Conservation (phyloP, 2,888 invertebrate genomes). For the Hypolimnas misippus region DNA sequence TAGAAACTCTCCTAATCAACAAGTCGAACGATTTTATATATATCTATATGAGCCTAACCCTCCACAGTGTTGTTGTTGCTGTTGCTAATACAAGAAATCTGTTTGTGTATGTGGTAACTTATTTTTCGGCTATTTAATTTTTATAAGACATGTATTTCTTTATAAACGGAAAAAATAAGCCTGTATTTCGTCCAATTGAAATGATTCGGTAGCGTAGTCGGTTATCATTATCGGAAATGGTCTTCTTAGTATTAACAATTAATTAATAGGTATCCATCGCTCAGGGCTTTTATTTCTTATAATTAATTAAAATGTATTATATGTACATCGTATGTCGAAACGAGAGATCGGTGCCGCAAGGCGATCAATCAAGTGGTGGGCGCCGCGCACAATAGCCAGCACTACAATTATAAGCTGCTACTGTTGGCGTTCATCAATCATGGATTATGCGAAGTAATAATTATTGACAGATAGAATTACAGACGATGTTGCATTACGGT, state of each 20-base stretch:
- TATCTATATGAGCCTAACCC: slow-evolving; percentile 10
- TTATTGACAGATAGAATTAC: slow-evolving; percentile 72
- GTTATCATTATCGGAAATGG: slow-evolving; percentile 43
- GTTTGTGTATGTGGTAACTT: too few relatives aligned
- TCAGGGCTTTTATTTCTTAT: slow-evolving; percentile 57
- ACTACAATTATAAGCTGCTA: slow-evolving; percentile 73
- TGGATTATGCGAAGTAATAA: slow-evolving; percentile 71
- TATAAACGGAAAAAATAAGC: too few relatives aligned
- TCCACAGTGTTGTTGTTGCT: too few relatives aligned
- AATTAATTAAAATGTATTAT: slow-evolving; percentile 63
- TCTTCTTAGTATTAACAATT: slow-evolving; percentile 48
- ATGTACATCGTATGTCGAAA: slow-evolving; percentile 42
- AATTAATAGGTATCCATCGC: slow-evolving; percentile 54
- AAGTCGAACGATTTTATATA: background rate
- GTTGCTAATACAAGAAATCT: too few relatives aligned
- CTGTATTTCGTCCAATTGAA: background rate
- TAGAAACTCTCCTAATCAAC: slow-evolving; percentile 1
- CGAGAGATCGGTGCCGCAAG: slow-evolving; percentile 40
- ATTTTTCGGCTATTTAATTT: too few relatives aligned
- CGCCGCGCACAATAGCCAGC: slow-evolving; percentile 61
- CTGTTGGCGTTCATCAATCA: slow-evolving; percentile 77
- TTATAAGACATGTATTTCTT: too few relatives aligned
- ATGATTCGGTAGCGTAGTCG: slow-evolving; percentile 25
- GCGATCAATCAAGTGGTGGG: slow-evolving; percentile 61
- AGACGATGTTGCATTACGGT: slow-evolving; percentile 32